Percentiles rank a stretch among this genome's conserved stretches.
These are phyloP conservation scores for Rhagophthalmus giganteus DNA, from an alignment of 2,888 invertebrate species.

Conservation along the genomic window DNA sequence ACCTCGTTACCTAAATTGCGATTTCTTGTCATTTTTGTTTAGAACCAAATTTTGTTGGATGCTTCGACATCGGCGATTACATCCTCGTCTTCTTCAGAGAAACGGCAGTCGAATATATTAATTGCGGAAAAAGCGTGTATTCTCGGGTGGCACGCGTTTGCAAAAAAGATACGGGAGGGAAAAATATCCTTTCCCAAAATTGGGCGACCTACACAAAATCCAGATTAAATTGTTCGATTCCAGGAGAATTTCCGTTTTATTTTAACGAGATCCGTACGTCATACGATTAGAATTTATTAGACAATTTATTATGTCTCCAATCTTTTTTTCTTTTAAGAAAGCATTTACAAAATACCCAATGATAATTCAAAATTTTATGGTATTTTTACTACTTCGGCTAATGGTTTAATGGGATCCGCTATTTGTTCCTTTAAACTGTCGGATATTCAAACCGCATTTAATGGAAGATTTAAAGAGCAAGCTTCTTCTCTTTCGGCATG, in stretches of 20 bases:
- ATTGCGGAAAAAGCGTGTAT: slow-evolving; percentile 94
- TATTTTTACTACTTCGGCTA: slow-evolving; percentile 93
- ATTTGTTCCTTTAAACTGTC: slow-evolving; percentile 92
- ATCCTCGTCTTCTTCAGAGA: slow-evolving; percentile 98
- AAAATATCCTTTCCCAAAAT: slow-evolving; percentile 88
- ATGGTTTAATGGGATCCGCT: slow-evolving; percentile 95
- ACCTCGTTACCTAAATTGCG: not conserved
- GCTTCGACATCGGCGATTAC: slow-evolving; percentile 91
- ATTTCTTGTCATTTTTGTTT: too few species aligned
- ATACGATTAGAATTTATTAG: too few species aligned
- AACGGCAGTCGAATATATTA: slow-evolving; percentile 93
- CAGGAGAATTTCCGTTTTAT: slow-evolving; percentile 97
- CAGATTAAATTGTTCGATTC: slow-evolving; percentile 92
- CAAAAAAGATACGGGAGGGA: slow-evolving; percentile 92
- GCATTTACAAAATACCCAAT: slow-evolving; percentile 89
- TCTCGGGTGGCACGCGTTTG: slow-evolving; percentile 96
- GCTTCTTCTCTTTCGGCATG: slow-evolving; percentile 90
- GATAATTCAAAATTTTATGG: slow-evolving; percentile 92
- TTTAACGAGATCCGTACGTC: slow-evolving; percentile 95
- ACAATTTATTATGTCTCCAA: too few species aligned
- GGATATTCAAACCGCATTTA: slow-evolving; percentile 89
- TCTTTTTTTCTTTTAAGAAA: slow-evolving; percentile 71
- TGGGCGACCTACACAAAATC: slow-evolving; percentile 97
- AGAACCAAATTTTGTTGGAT: slow-evolving; percentile 99
- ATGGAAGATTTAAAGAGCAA: slow-evolving; percentile 96